phyloP scores from a whole-genome alignment of 2,113 vertebrate genomes.

The Brienomyrus longianalis region DNA sequence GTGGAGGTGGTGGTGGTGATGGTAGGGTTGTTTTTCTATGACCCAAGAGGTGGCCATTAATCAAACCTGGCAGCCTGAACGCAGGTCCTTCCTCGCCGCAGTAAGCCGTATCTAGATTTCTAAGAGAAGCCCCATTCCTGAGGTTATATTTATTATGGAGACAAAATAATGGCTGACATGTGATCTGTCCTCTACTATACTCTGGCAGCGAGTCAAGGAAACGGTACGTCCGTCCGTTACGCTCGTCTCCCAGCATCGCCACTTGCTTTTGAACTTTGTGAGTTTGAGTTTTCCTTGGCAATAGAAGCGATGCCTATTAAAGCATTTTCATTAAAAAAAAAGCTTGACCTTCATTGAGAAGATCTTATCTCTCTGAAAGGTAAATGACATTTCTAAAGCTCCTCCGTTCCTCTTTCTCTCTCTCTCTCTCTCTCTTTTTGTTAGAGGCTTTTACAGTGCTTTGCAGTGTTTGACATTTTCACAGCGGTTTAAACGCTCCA shows the following conservation, averaged over 20 bases:
- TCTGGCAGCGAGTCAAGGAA: neutral
- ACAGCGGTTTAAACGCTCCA: constrained; percentile 42
- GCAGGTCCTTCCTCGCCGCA: constrained; percentile 16
- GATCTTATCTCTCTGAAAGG: constrained; percentile 31
- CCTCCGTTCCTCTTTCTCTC: neutral
- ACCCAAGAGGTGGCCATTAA: constrained; percentile 29
- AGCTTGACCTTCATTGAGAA: constrained; percentile 7
- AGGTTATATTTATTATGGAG: constrained; percentile 26
- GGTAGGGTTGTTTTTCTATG: constrained; percentile 17
- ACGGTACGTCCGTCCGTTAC: neutral
- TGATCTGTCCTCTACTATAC: constrained; percentile 17
- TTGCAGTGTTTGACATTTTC: constrained; percentile 62
- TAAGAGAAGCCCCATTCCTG: constrained; percentile 11
- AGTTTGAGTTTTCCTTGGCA: neutral
- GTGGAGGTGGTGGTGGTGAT: neutral
- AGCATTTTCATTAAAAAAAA: constrained; percentile 17
- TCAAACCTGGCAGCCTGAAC: constrained; percentile 14
- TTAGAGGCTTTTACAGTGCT: constrained; percentile 25
- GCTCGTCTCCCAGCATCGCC: neutral
- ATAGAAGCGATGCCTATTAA: constrained; percentile 30
- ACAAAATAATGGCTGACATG: constrained; percentile 6
- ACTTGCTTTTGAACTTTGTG: neutral
- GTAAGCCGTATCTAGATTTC: constrained; percentile 18
- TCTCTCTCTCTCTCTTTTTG: neutral
- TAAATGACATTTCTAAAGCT: constrained; percentile 37